Evolutionary conservation across 1,140 invertebrate species (phyloP).

Genomic region (Tigriopus japonicus): DNA sequence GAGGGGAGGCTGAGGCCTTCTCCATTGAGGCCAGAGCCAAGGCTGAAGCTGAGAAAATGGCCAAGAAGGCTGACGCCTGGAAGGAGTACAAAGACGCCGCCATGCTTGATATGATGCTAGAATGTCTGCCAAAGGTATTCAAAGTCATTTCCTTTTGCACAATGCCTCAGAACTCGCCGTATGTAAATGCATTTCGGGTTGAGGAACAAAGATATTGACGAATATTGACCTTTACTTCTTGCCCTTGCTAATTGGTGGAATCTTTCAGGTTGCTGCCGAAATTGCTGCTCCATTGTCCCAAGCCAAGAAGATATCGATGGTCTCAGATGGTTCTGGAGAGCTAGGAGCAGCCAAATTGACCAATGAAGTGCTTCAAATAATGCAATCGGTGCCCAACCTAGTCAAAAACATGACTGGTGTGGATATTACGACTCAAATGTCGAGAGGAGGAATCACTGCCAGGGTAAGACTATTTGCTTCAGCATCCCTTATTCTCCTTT

Average conservation of each 20-base stretch:
- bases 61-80: conserved; percentile 88
- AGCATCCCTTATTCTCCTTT: too few species aligned
- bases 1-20: conserved; percentile 77
- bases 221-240: conserved; percentile 11
- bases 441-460: background rate
- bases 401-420: conserved; percentile 80
- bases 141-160: too few species aligned
- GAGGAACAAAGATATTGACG: background rate
- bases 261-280: conserved; percentile 67
- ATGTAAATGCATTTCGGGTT: background rate
- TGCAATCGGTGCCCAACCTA: conserved; percentile 67
- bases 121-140: conserved; percentile 76
- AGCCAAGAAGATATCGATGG: conserved; percentile 82
- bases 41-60: conserved; percentile 81
- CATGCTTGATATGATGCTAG: conserved; percentile 91
- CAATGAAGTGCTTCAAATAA: conserved; percentile 76
- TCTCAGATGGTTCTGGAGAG: conserved; percentile 74
- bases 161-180: too few species aligned
- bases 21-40: conserved; percentile 81
- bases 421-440: conserved; percentile 54
- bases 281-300: conserved; percentile 81
- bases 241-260: conserved; percentile 13
- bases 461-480: too few species aligned
- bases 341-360: conserved; percentile 82
- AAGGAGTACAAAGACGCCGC: conserved; percentile 89